Conservation (phyloP, 2,888 invertebrate species). For the Amiota minor region DNA sequence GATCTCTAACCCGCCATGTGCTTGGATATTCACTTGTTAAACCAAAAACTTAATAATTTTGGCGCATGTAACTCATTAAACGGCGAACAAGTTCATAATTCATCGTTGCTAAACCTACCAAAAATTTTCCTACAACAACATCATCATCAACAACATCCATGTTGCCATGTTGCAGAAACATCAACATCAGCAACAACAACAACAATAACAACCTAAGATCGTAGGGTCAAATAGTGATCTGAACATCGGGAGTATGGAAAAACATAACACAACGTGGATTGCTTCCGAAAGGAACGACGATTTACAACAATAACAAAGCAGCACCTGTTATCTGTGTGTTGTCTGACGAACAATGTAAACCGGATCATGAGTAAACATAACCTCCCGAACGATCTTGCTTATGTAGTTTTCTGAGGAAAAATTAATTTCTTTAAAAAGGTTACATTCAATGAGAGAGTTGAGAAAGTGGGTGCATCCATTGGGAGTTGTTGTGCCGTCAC, state of each 20-base stretch:
- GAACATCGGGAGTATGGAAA: too few species aligned
- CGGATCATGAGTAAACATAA: conserved; percentile 27
- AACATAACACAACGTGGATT: not conserved
- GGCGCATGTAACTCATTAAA: conserved; percentile 56
- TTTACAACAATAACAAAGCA: conserved; percentile 49
- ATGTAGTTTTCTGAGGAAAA: conserved; percentile 6
- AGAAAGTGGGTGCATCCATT: conserved; percentile 39
- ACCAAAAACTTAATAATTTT: conserved; percentile 27
- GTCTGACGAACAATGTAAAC: conserved; percentile 23
- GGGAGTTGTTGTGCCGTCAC: conserved; percentile 16
- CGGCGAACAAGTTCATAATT: conserved; percentile 63
- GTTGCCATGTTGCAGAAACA: conserved; percentile 38
- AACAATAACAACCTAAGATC: not conserved
- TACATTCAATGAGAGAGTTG: not conserved
- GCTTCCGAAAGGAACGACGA: conserved; percentile 57
- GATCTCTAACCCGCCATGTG: conserved; percentile 20
- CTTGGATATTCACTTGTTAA: conserved; percentile 23
- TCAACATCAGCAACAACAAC: conserved; percentile 17
- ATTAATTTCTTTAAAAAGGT: conserved; percentile 43
- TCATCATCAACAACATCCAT: conserved; percentile 28
- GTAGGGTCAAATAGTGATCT: conserved; percentile 5
- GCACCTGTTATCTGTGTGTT: conserved; percentile 29
- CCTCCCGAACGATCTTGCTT: conserved; percentile 28
- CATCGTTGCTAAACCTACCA: conserved; percentile 27
- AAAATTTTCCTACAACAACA: conserved; percentile 5